phyloP scores from a whole-genome alignment of 2,888 invertebrate genomes.

The Trichogramma dendrolimi region DNA sequence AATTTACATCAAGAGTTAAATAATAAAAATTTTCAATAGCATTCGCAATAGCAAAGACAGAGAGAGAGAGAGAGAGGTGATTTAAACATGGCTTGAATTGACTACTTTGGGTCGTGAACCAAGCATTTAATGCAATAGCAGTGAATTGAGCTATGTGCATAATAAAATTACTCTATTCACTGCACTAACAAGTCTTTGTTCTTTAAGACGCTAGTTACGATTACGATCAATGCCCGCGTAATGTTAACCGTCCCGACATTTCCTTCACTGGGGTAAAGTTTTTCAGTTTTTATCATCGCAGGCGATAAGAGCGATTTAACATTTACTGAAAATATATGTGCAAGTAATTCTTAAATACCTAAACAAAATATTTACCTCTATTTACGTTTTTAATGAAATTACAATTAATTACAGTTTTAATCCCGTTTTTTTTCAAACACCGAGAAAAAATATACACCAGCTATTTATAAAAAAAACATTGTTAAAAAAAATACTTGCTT shows the following conservation, averaged over 20 bases:
- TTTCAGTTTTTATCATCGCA: not conserved
- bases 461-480: too few species aligned
- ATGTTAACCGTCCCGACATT: not conserved
- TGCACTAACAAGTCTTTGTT: conserved; percentile 21
- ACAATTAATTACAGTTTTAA: too few species aligned
- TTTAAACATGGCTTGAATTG: conserved; percentile 13
- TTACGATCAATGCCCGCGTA: conserved; percentile 20
- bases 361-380: too few species aligned
- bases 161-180: conserved; percentile 16
- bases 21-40: conserved; percentile 13
- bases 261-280: not conserved
- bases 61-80: conserved; percentile 3
- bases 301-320: too few species aligned
- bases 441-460: too few species aligned
- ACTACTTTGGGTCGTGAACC: conserved; percentile 13
- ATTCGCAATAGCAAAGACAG: not conserved
- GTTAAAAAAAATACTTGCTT: too few species aligned
- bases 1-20: not conserved
- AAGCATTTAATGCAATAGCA: not conserved
- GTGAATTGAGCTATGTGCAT: conserved; percentile 1
- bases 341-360: too few species aligned
- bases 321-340: too few species aligned
- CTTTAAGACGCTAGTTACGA: conserved; percentile 18
- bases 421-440: too few species aligned
- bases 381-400: too few species aligned